Evolutionary conservation across 1,140 invertebrate genomes (phyloP).

Genomic region (Arctopsyche grandis): DNA sequence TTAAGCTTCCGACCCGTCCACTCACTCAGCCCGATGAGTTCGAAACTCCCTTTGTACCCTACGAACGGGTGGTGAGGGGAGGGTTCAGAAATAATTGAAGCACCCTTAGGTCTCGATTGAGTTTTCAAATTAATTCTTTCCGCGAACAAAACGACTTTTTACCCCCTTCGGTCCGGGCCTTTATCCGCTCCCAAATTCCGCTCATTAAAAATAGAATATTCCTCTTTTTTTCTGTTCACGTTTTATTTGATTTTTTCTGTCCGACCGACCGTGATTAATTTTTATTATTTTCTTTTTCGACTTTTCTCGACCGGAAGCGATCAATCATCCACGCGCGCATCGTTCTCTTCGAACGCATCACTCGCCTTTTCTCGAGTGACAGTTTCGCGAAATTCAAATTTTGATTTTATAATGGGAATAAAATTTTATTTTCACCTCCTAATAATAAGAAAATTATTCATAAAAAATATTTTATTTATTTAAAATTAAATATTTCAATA

Average conservation of each 20-base stretch:
- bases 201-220: conserved; percentile 32
- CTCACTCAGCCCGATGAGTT: conserved; percentile 12
- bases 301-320: conserved; percentile 8
- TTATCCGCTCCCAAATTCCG: conserved; percentile 11
- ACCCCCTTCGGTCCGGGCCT: conserved; percentile 16
- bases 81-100: conserved; percentile 36
- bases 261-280: conserved; percentile 22
- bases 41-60: conserved; percentile 21
- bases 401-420: neutral
- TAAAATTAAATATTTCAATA: too few species aligned
- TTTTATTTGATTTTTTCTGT: too few species aligned
- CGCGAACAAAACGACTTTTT: conserved; percentile 37
- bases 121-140: conserved; percentile 40
- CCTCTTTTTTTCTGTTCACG: neutral
- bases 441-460: too few species aligned
- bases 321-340: conserved; percentile 6
- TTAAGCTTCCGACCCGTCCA: conserved; percentile 22
- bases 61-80: neutral
- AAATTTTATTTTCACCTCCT: too few species aligned
- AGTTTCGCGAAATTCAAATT: neutral
- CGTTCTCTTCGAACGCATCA: neutral
- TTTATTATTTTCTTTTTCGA: conserved; percentile 26
- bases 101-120: conserved; percentile 36
- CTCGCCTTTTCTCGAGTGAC: neutral
- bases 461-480: too few species aligned